phyloP scores from a whole-genome alignment of 2,113 vertebrate genomes.

The Alligator mississippiensis region DNA sequence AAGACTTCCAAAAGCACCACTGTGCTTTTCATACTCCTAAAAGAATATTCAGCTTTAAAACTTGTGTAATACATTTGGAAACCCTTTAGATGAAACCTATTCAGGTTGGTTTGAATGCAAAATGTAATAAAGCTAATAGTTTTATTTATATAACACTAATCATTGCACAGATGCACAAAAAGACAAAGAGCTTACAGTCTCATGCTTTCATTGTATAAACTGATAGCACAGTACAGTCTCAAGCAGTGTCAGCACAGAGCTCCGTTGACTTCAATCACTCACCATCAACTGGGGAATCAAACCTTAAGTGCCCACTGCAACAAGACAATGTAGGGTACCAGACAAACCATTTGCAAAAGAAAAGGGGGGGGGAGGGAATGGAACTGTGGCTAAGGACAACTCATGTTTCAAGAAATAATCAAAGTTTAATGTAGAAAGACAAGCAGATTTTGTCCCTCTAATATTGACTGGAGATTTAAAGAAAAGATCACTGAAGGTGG shows the following conservation, averaged over 20 bases:
- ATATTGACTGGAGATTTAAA: not conserved
- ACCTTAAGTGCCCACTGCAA: not conserved
- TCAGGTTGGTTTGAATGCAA: not conserved
- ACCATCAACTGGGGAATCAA: not conserved
- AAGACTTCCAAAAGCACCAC: not conserved
- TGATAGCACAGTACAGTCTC: not conserved
- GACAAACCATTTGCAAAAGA: not conserved
- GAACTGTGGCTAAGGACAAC: not conserved
- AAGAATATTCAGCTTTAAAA: not conserved
- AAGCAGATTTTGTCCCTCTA: not conserved
- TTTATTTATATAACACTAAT: not conserved
- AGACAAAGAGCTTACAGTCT: not conserved
- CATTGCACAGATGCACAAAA: not conserved
- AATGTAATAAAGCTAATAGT: not conserved
- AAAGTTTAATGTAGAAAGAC: not conserved
- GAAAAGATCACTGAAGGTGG: no score
- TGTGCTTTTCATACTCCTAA: accelerated
- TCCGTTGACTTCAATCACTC: not conserved
- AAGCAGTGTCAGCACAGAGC: not conserved
- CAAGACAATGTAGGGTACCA: not conserved
- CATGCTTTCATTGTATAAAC: not conserved
- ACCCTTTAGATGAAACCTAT: not conserved
- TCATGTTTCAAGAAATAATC: not conserved
- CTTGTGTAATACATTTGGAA: not conserved
- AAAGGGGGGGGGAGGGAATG: not conserved